phyloP scores from a whole-genome alignment of 2,113 vertebrate genomes.

The Megaceryle torquata region DNA sequence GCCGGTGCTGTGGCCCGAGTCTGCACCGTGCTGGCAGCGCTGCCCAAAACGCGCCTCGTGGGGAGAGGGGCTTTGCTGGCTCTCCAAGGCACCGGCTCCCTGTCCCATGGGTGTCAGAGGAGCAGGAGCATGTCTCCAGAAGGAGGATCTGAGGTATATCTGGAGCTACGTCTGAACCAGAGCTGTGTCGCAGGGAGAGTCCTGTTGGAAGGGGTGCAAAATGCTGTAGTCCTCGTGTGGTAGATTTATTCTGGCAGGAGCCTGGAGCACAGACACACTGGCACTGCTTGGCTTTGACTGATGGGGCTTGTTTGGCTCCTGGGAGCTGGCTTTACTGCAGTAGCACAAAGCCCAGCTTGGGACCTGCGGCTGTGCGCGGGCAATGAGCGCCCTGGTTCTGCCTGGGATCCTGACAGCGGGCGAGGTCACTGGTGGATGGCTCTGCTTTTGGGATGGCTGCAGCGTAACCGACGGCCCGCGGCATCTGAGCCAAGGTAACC shows the following conservation, averaged over 20 bases:
- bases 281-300: background rate
- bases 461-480: background rate
- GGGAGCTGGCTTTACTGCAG: background rate
- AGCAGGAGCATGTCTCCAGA: rapidly evolving
- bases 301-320: background rate
- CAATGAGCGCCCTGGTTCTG: background rate
- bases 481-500: background rate
- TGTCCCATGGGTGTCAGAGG: rapidly evolving
- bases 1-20: rapidly evolving
- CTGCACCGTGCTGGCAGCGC: rapidly evolving
- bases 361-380: no score
- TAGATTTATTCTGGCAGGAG: background rate
- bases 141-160: background rate
- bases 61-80: background rate
- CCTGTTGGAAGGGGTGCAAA: background rate
- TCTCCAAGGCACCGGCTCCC: background rate
- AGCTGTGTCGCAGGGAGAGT: rapidly evolving
- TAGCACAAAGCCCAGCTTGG: background rate
- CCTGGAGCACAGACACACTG: background rate
- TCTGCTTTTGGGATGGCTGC: background rate
- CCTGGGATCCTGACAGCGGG: rapidly evolving
- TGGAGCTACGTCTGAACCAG: rapidly evolving
- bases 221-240: rapidly evolving
- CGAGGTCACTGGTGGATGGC: rapidly evolving
- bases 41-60: rapidly evolving